Evolutionary conservation across 30 jellyfish, hydroid and myxozoan genomes (phyloP), one percentile per base, ranked within the genome.

Genomic region (Pseudorhiza aurosa): DNA sequence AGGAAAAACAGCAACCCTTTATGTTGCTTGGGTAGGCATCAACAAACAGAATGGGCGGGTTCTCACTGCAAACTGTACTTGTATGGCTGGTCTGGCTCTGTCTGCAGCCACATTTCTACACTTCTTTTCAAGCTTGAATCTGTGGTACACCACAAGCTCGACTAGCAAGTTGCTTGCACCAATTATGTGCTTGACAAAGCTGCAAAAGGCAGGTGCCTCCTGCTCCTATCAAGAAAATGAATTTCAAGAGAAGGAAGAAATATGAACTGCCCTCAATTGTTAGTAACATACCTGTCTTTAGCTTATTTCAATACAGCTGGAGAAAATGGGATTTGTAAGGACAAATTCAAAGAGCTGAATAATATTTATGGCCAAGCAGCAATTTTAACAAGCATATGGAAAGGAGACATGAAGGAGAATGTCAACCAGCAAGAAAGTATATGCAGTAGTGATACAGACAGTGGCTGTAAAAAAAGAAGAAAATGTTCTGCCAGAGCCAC

Each of bases 21-120:
- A n/a, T n/a, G n/a, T n/a, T n/a, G n/a, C n/a, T n/a, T n/a, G n/a
- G 79, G 50, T 75, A 22, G 88, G 32, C 14, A 37, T 75, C 50
- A 21, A 53, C 44, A 75, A 75, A 75, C 55, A 36, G 14, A 57
- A 63, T 53, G 77, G 81, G 36, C 57, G 88, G 88, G 40, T 75
- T 46, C 77, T 75, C 51, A 49, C 88, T 21, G 88, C 88, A 15
- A 75, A 75, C 53, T 75, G 88, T 58, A 75, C 88, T n/a, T 75
- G 81, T 45, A 55, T 75, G 88, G 88, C 88, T 26, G 88, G 88
- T 79, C 79, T 75, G 88, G 88, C 30, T 50, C 88, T 21, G 88
- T 47, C 53, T 75, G 88, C 53, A 75, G 88, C 37, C 88, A 75
- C 57, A 80, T 58, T 50, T 77, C 77, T 29, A 77, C 86, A 21